phyloP scores from a whole-genome alignment of 2,113 vertebrate genomes.

The Microcebus ravelobensis region DNA sequence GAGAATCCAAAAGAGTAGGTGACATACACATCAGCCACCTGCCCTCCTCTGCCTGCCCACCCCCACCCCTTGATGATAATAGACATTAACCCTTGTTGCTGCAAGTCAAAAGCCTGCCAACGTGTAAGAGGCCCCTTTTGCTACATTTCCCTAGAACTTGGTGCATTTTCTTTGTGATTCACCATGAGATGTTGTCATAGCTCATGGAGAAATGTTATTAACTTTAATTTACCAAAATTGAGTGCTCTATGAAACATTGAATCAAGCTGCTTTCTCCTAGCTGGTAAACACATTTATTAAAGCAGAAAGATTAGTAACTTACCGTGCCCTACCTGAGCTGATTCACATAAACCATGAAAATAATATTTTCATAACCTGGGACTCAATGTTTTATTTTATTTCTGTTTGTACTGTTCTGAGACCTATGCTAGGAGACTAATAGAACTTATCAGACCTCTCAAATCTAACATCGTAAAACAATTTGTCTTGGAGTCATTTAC shows the following conservation, averaged over 20 bases:
- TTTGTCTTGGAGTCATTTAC: constrained; percentile 47
- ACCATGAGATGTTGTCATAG: neutral
- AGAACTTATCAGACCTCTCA: constrained; percentile 63
- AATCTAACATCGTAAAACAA: constrained; percentile 52
- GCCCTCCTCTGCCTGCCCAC: rapidly evolving
- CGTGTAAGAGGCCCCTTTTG: rapidly evolving
- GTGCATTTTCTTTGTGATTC: constrained; percentile 19
- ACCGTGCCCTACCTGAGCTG: constrained; percentile 49
- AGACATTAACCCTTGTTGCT: neutral
- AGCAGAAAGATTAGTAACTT: constrained; percentile 67
- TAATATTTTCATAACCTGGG: neutral
- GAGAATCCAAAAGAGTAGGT: neutral
- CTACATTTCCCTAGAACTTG: rapidly evolving
- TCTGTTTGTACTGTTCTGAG: constrained; percentile 15
- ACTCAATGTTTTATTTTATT: constrained; percentile 44
- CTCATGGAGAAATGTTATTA: constrained; percentile 69
- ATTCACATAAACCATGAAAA: constrained; percentile 62
- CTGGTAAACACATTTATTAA: constrained; percentile 77
- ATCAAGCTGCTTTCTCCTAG: constrained; percentile 60
- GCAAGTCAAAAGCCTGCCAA: neutral
- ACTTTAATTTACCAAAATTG: constrained; percentile 74
- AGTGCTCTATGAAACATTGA: constrained; percentile 58
- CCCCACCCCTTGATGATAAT: neutral
- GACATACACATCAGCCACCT: neutral
- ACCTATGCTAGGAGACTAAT: constrained; percentile 42